Evolutionary conservation across 2,888 invertebrate species (phyloP), one percentile per base, ranked within the genome.

Genomic region (Andrena haemorrhoa): DNA sequence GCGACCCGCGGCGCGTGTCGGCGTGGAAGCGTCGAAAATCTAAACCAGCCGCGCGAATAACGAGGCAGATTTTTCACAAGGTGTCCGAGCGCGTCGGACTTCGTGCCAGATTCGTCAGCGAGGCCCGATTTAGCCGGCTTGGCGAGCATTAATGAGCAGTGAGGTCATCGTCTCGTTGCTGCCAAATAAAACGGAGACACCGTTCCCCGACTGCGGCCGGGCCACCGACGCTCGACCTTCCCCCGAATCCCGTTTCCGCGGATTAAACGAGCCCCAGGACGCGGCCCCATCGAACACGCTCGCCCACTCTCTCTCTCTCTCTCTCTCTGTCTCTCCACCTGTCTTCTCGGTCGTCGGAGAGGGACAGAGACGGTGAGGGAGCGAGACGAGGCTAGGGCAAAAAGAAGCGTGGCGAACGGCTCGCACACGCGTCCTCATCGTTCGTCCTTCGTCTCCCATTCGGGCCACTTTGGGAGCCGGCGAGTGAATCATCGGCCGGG

Each of bases 31-130:
- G 47, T 2, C 47, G 65, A 60, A 70, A 41, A 75, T 68, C 68
- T 75, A 33, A 69, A 69, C 56, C n/a, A 16, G 29, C 31, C 35
- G 51, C 23, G 51, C 29, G 51, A 23, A 78, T 41, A 65, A 65
- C 70, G 64, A 79, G 69, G 31, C 56, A 56, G 68, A 80, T 83
- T 80, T 76, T 76, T 76, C 76, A 58, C 33, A 72, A 82, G 75
- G 74, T 84, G 81, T 82, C 68, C 75, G 64, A 72, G 70, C 71
- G 78, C 61, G 33, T 60, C 78, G 69, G 76, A 70, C 79, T 68
- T 69, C 82, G 82, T 84, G 84, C 79, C 85, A 85, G 85, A 84
- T 84, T 85, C 85, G 85, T 84, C 85, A 85, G 78, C 82, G 85
- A 69, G 60, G 66, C 84, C 76, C 84, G 76, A 78, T 82, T 76